Conservation (phyloP, 2,113 vertebrate species). For the Fregata magnificens region DNA sequence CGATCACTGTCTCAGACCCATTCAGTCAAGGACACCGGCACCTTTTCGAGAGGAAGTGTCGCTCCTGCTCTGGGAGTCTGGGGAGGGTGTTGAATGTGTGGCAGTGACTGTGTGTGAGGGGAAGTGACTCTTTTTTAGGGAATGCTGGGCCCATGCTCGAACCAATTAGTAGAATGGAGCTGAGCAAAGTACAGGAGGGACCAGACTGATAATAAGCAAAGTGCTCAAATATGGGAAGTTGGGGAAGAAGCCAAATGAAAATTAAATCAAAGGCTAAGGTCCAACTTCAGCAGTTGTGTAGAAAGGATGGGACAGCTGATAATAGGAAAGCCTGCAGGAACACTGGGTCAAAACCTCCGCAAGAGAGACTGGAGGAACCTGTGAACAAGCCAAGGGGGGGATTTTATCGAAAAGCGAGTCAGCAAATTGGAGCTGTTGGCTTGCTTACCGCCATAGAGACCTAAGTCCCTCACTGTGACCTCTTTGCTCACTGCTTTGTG, state of each 20-base stretch:
- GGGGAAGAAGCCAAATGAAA: conserved; percentile 70
- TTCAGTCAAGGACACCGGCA: conserved; percentile 27
- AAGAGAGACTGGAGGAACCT: not conserved
- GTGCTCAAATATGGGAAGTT: conserved; percentile 49
- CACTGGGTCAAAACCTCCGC: not conserved
- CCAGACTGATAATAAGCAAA: conserved; percentile 51
- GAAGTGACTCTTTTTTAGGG: not conserved
- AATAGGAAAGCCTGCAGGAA: conserved; percentile 16
- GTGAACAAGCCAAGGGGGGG: not conserved
- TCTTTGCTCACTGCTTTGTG: not conserved
- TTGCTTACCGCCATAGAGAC: not conserved
- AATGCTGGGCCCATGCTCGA: not conserved
- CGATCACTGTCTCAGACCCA: conserved; percentile 37
- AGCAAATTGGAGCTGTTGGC: conserved; percentile 5
- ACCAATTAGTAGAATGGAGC: conserved; percentile 55
- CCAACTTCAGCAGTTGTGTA: conserved; percentile 14
- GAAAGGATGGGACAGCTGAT: not conserved
- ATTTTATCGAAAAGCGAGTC: not conserved
- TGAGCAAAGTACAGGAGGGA: conserved; percentile 20
- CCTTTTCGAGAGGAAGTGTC: not conserved
- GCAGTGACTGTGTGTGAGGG: not conserved
- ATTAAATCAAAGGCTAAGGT: conserved; percentile 59
- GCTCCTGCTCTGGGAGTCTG: not conserved
- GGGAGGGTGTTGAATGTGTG: fast-evolving
- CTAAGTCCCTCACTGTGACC: not conserved